phyloP scores from a whole-genome alignment of 2,797 vertebrate species.

The Pelobates cultripes region DNA sequence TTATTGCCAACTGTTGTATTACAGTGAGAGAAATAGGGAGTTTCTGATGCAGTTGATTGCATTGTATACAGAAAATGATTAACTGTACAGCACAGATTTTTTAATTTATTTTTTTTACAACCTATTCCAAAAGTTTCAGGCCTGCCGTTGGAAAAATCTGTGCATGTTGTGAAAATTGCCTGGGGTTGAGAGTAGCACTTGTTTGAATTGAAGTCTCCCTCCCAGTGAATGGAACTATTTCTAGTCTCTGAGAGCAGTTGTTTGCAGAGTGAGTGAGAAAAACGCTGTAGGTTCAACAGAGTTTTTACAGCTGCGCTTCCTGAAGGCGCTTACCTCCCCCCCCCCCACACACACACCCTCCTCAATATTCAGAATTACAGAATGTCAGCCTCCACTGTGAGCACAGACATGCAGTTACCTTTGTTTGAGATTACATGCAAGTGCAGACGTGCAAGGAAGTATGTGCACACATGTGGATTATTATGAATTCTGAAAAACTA shows the following conservation, averaged over 20 bases:
- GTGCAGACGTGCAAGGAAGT: not conserved
- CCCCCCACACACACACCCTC: too few relatives aligned
- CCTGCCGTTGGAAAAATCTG: not conserved
- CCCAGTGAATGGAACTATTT: slow-evolving; percentile 4
- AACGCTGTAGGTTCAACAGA: slow-evolving; percentile 31
- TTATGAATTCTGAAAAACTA: not conserved
- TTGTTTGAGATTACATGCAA: slow-evolving; percentile 19
- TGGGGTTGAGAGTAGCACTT: not conserved
- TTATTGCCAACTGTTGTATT: too few relatives aligned
- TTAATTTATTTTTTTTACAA: not conserved
- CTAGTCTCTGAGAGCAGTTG: slow-evolving; percentile 2
- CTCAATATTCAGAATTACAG: slow-evolving; percentile 1
- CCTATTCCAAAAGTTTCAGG: not conserved
- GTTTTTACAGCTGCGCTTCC: slow-evolving; percentile 53
- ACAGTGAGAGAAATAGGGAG: too few relatives aligned
- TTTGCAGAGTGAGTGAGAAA: slow-evolving; percentile 36
- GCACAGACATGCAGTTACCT: slow-evolving; percentile 17
- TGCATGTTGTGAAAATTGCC: not conserved
- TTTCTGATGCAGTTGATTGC: too few relatives aligned
- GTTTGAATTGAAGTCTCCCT: slow-evolving; percentile 13
- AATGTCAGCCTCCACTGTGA: not conserved
- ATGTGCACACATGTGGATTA: not conserved
- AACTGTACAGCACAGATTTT: not conserved
- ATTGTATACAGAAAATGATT: too few relatives aligned
- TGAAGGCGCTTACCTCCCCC: not conserved